A percentile compares a stretch with the other conserved stretches of the same genome.
phyloP scores from a whole-genome alignment of 2,888 invertebrate genomes.

The Acanthosoma haemorrhoidale region DNA sequence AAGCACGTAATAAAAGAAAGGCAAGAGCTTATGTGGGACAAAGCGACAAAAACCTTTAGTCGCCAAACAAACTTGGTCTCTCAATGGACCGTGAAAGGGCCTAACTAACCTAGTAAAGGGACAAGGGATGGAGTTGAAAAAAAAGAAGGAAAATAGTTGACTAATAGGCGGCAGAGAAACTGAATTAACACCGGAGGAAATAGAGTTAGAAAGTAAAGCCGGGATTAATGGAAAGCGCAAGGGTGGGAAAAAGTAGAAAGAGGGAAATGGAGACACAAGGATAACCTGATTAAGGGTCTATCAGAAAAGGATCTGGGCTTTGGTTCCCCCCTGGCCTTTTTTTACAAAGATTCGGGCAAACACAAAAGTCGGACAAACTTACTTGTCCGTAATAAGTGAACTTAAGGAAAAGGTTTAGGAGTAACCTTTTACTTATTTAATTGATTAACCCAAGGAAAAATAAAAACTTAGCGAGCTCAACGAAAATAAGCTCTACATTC shows the following conservation, averaged over 20 bases:
- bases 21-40: background rate
- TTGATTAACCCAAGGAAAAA: too few species aligned
- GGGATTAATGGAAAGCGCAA: too few species aligned
- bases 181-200: background rate
- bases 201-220: background rate
- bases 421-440: too few species aligned
- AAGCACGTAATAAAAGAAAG: background rate
- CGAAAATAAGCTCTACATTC: too few species aligned
- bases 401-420: too few species aligned
- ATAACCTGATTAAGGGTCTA: conserved; percentile 7
- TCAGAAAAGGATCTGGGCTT: background rate
- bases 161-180: too few species aligned
- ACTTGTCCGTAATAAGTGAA: too few species aligned
- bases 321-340: background rate
- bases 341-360: background rate
- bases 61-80: too few species aligned
- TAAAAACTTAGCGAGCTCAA: too few species aligned
- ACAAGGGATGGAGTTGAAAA: background rate
- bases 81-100: too few species aligned
- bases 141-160: background rate
- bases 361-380: too few species aligned
- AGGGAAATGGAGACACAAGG: background rate
- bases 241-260: background rate
- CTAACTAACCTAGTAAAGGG: background rate
- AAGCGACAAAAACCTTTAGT: background rate